phyloP scores from a whole-genome alignment of 2,797 vertebrate species.

The Thripadectes ignobilis region DNA sequence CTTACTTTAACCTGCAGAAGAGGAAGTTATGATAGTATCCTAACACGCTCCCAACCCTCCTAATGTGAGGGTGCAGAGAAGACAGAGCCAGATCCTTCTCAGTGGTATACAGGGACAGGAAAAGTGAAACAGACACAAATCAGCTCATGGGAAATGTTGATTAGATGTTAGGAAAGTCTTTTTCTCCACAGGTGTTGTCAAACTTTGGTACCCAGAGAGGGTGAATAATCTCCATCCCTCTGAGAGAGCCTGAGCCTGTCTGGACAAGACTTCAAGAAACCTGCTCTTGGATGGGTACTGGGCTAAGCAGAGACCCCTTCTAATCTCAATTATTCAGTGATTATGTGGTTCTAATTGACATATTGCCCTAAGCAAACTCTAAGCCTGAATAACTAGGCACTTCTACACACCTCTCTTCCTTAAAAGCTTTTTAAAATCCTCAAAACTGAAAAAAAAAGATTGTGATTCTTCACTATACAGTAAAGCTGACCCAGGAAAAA shows the following conservation, averaged over 20 bases:
- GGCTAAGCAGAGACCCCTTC: not conserved
- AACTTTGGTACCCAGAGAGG: not conserved
- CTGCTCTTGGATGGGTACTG: not conserved
- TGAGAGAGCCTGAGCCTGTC: not conserved
- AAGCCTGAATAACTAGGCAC: not conserved
- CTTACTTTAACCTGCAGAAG: not conserved
- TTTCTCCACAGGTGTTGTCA: accelerated
- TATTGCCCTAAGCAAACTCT: not conserved
- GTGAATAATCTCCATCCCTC: not conserved
- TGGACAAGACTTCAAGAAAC: not conserved
- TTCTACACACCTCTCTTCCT: not conserved
- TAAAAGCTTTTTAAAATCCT: not conserved
- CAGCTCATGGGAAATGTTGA: not conserved
- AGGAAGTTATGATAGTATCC: not conserved
- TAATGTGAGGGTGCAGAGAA: not conserved
- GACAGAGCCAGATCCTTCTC: not conserved
- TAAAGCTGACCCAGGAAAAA: not conserved
- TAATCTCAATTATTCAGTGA: not conserved
- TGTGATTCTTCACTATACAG: not conserved
- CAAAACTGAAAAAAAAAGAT: not conserved
- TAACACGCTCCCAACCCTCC: not conserved
- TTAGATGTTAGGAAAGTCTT: not conserved
- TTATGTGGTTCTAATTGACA: not conserved
- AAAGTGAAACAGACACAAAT: not conserved
- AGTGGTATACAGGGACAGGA: not conserved